Percentiles rank a stretch among this genome's conserved stretches.
phyloP scores from a whole-genome alignment of 2,888 invertebrate species.

The Yponomeuta sedellus region DNA sequence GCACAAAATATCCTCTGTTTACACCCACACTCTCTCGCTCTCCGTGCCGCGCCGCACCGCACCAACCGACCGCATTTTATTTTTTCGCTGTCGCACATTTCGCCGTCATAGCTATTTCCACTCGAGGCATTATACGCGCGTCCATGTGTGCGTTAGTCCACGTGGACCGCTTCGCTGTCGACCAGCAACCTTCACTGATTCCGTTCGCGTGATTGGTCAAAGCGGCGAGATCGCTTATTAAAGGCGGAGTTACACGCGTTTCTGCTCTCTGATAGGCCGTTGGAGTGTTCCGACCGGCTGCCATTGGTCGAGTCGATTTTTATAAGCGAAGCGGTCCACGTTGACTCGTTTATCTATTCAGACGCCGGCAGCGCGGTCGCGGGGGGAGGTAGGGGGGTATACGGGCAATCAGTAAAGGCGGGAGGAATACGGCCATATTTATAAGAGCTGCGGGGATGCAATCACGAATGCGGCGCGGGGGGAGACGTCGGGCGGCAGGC shows the following conservation, averaged over 20 bases:
- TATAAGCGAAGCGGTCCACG: slow-evolving; percentile 75
- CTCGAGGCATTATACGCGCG: slow-evolving; percentile 73
- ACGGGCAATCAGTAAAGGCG: slow-evolving; percentile 78
- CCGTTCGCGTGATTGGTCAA: slow-evolving; percentile 45
- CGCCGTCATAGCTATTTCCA: slow-evolving; percentile 78
- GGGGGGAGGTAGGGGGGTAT: slow-evolving; percentile 74
- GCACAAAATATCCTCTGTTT: slow-evolving; percentile 75
- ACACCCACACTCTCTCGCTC: slow-evolving; percentile 70
- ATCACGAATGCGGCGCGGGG: slow-evolving; percentile 76
- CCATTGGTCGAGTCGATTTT: slow-evolving; percentile 69
- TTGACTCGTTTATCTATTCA: slow-evolving; percentile 79
- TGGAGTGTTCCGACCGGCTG: slow-evolving; percentile 30
- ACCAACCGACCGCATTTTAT: slow-evolving; percentile 77
- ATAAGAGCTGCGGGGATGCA: slow-evolving; percentile 78
- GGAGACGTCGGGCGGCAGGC: slow-evolving; percentile 47
- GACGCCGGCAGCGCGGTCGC: slow-evolving; percentile 77
- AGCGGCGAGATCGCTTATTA: slow-evolving; percentile 71
- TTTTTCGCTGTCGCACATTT: slow-evolving; percentile 78
- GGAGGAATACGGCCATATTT: slow-evolving; percentile 78
- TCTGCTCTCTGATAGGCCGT: slow-evolving; percentile 43
- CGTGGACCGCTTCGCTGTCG: slow-evolving; percentile 70
- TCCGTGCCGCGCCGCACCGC: slow-evolving; percentile 33
- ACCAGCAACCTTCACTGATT: slow-evolving; percentile 59
- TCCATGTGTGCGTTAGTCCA: slow-evolving; percentile 67
- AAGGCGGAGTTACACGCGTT: slow-evolving; percentile 74